Base-by-base conservation (phyloP, 2,797 vertebrate genomes). In the Liasis olivaceus region DNA sequence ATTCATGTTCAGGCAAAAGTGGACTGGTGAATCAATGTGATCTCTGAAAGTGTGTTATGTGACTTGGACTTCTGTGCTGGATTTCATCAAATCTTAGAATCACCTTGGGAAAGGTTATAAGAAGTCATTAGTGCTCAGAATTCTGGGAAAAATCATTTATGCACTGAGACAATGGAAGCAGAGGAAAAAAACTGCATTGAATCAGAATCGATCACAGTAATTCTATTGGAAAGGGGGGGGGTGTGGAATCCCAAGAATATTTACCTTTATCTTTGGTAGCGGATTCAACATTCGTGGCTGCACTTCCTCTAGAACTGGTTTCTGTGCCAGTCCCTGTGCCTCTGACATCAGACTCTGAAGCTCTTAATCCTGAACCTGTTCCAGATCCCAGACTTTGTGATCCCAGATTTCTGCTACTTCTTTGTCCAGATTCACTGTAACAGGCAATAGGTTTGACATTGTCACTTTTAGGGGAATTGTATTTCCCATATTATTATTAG, bases 341-440 rank as follows among this genome's bases (percentile, higher is more conserved):
- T 69, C 42, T 85, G 36, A 9, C 1, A 62, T 11, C 28, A 89
- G 87, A 85, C 28, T 3, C 56, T 22, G 87, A 85, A 31, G 3
- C 42, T 93, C 81, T 93, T 89, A 63, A 60, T 91, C 81, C 90
- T 14, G 81, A 86, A 56, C n/a, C 87, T 63, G 60, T 91, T 93
- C 51, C 89, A 88, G 87, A 62, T 15, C 69, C 69, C 4, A 59
- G 4, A 59, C 59, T 90, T 66, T 77, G 56, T 66, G 86, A 64
- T 28, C 62, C 77, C 31, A 24, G 60, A 60, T 87, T n/a, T 87
- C 47, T 77, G 84, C 66, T 84, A 20, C 14, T 51, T 81, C 59
- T 62, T 20, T 64, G 14, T 63, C 17, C 89, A 90, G 89, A 81
- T n/a, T 64, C 59, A 81, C 89, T 93, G 85, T 28, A 87, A 90